phyloP scores from a whole-genome alignment of 2,888 invertebrate species.

The Drosophila heteroneura region DNA sequence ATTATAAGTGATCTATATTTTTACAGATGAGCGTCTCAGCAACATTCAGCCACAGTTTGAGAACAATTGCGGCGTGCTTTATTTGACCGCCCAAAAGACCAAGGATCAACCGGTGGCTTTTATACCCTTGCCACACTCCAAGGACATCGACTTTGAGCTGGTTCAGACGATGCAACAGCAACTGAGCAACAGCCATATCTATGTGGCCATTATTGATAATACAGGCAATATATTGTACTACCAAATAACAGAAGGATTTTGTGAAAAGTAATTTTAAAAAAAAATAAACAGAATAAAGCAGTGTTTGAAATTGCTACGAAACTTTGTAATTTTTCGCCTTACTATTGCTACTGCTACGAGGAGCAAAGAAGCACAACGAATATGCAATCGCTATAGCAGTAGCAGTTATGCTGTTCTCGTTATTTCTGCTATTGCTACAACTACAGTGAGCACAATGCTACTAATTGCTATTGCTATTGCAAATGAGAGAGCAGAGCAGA shows the following conservation, averaged over 20 bases:
- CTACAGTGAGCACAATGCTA: not conserved
- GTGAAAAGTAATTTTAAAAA: conserved; percentile 2
- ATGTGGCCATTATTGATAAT: conserved; percentile 85
- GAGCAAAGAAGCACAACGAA: not conserved
- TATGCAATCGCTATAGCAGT: not conserved
- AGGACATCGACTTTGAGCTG: conserved; percentile 62
- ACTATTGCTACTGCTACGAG: not conserved
- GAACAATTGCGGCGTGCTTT: conserved; percentile 53
- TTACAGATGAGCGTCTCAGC: conserved; percentile 48
- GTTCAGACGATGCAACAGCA: conserved; percentile 62
- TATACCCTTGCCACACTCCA: conserved; percentile 67
- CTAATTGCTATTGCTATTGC: not conserved
- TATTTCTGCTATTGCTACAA: not conserved
- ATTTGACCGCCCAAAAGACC: conserved; percentile 55
- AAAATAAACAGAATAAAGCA: too few species aligned
- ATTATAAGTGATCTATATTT: not conserved
- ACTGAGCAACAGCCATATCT: conserved; percentile 54
- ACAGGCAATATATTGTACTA: conserved; percentile 86
- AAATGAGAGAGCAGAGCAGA: not conserved
- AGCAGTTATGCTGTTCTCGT: not conserved
- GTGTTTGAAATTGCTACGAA: not conserved
- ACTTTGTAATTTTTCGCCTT: not conserved
- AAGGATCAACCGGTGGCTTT: conserved; percentile 29
- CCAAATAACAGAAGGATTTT: conserved; percentile 83
- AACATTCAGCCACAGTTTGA: conserved; percentile 66